Evolutionary conservation across 1,140 invertebrate genomes (phyloP).

Genomic region (Trachymyrmex septentrionalis): DNA sequence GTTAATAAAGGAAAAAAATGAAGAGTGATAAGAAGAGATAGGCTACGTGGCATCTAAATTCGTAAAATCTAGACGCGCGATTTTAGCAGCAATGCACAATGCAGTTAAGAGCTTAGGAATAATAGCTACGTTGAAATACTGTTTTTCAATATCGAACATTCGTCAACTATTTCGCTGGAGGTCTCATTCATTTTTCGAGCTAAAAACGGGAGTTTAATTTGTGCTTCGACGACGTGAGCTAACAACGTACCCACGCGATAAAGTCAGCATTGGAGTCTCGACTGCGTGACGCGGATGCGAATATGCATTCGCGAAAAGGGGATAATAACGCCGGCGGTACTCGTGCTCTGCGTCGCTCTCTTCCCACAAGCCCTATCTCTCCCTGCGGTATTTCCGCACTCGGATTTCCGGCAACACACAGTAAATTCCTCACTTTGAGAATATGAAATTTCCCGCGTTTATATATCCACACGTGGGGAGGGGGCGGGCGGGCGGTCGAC

Average conservation of each 20-base stretch:
- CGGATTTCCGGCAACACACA: slow-evolving; percentile 51
- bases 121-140: background rate
- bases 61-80: slow-evolving; percentile 51
- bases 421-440: slow-evolving; percentile 76
- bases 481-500: background rate
- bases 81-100: slow-evolving; percentile 44
- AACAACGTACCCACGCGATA: slow-evolving; percentile 14
- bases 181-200: slow-evolving; percentile 9
- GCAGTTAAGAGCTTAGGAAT: background rate
- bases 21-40: slow-evolving; percentile 5
- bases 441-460: slow-evolving; percentile 77
- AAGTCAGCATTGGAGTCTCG: slow-evolving; percentile 11
- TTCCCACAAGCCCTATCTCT: background rate
- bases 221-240: slow-evolving; percentile 8
- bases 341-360: background rate
- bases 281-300: slow-evolving; percentile 20
- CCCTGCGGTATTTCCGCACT: slow-evolving; percentile 36
- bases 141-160: slow-evolving; percentile 25
- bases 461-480: background rate
- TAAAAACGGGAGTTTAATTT: slow-evolving; percentile 49
- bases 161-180: background rate
- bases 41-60: slow-evolving; percentile 54
- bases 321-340: background rate
- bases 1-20: background rate
- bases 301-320: slow-evolving; percentile 27